Evolutionary conservation across 2,113 vertebrate species (phyloP).

Genomic region (Nothobranchius kuhntae): DNA sequence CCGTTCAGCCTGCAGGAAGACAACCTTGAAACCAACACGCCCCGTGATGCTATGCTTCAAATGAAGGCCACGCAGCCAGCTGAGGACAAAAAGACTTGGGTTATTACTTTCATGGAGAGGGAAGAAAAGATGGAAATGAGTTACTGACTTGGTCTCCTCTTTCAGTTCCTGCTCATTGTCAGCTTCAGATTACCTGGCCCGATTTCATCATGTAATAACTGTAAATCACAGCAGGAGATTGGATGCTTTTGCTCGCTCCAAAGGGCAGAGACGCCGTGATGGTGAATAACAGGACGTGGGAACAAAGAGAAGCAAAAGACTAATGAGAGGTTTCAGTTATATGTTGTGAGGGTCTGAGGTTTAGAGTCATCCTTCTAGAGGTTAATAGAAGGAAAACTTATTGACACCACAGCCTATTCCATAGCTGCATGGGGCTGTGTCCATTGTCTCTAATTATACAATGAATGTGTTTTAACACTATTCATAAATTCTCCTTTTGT

Average conservation of each 20-base stretch:
- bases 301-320: conserved; percentile 61
- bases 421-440: conserved; percentile 34
- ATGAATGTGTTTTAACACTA: not conserved
- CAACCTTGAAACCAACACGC: conserved; percentile 58
- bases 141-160: conserved; percentile 65
- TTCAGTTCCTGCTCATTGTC: conserved; percentile 58
- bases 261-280: conserved; percentile 47
- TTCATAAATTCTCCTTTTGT: too few species aligned
- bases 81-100: conserved; percentile 50
- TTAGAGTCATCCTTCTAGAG: conserved; percentile 52
- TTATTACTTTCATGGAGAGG: conserved; percentile 55
- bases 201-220: conserved; percentile 61
- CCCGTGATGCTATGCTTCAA: conserved; percentile 14
- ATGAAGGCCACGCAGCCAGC: conserved; percentile 42
- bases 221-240: conserved; percentile 71
- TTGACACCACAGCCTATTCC: not conserved
- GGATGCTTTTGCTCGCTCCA: conserved; percentile 73
- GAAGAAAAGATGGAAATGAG: conserved; percentile 59
- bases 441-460: conserved; percentile 31
- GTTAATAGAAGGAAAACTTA: conserved; percentile 62
- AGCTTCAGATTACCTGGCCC: conserved; percentile 63
- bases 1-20: conserved; percentile 6
- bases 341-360: conserved; percentile 39
- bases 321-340: conserved; percentile 71
- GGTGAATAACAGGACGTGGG: conserved; percentile 56